Percentiles rank a stretch among this genome's conserved stretches.
These are phyloP conservation scores for Heliocidaris erythrogramma DNA, from an alignment of 35 echinoderm and acorn worm genomes.

Conservation along the genomic window DNA sequence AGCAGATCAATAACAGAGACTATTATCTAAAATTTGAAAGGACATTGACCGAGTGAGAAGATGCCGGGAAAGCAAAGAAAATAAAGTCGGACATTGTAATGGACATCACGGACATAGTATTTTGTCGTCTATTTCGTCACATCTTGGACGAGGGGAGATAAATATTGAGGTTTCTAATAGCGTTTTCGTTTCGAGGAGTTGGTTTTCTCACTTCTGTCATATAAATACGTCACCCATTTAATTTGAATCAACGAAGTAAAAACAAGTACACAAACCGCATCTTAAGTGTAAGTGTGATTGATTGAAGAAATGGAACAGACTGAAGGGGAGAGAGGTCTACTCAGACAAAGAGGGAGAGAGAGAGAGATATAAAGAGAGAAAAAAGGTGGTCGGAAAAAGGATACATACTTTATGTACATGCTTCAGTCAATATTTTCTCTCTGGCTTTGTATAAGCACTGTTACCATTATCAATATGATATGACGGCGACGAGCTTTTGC, in stretches of 20 bases:
- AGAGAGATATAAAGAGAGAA: not conserved
- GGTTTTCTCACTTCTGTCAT: not conserved
- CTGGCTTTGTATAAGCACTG: not conserved
- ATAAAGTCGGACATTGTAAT: not conserved
- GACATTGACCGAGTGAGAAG: too few relatives aligned
- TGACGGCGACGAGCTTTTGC: not conserved
- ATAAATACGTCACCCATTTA: not conserved
- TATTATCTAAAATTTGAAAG: too few relatives aligned
- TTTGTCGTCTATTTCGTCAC: not conserved
- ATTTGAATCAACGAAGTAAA: not conserved
- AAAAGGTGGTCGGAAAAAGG: not conserved
- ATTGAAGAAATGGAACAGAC: not conserved
- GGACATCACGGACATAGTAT: not conserved
- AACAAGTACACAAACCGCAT: not conserved
- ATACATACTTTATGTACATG: too few relatives aligned
- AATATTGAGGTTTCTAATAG: not conserved
- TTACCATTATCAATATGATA: not conserved
- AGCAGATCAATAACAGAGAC: not conserved
- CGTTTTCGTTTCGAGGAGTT: not conserved
- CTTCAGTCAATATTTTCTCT: not conserved
- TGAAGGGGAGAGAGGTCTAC: not conserved
- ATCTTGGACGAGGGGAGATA: not conserved
- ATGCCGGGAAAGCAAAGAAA: not conserved
- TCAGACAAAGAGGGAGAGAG: not conserved
- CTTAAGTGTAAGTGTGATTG: not conserved